phyloP scores from a whole-genome alignment of 2,888 invertebrate species.

The Epirrhoe alternata region DNA sequence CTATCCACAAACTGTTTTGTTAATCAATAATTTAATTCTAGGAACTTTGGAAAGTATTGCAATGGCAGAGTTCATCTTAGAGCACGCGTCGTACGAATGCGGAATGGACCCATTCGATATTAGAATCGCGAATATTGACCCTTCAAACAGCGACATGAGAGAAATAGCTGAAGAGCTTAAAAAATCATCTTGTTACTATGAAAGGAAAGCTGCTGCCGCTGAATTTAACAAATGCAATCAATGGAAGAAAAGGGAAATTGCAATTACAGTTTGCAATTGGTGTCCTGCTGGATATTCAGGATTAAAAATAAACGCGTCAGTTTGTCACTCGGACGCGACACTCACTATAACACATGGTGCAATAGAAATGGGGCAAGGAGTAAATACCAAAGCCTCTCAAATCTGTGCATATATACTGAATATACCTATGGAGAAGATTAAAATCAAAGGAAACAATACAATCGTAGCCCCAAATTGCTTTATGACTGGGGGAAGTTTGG shows the following conservation, averaged over 20 bases:
- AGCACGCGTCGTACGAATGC: slow-evolving; percentile 83
- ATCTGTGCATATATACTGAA: slow-evolving; percentile 87
- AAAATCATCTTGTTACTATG: slow-evolving; percentile 78
- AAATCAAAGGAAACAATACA: slow-evolving; percentile 86
- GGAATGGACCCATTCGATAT: slow-evolving; percentile 85
- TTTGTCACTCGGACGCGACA: slow-evolving; percentile 86
- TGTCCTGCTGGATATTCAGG: slow-evolving; percentile 59
- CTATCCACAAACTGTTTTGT: too few relatives aligned
- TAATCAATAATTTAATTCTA: slow-evolving; percentile 37
- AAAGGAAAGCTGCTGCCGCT: slow-evolving; percentile 74
- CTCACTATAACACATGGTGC: slow-evolving; percentile 87
- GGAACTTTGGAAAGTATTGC: slow-evolving; percentile 82
- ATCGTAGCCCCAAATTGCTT: slow-evolving; percentile 86
- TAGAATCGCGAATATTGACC: slow-evolving; percentile 78
- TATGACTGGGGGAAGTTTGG: slow-evolving; percentile 88
- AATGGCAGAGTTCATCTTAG: slow-evolving; percentile 86
- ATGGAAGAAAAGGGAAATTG: slow-evolving; percentile 91
- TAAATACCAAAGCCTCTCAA: slow-evolving; percentile 88
- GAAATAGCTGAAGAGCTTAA: slow-evolving; percentile 82
- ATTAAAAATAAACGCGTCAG: slow-evolving; percentile 81
- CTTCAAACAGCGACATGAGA: slow-evolving; percentile 52
- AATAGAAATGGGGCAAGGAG: slow-evolving; percentile 90
- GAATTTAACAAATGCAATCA: slow-evolving; percentile 86
- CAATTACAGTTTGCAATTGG: too few relatives aligned
- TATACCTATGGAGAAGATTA: slow-evolving; percentile 86